Evolutionary conservation across 30 jellyfish, hydroid and myxozoan species (phyloP), one percentile per base, ranked within the genome.

Genomic region (Aurelia coerulea): DNA sequence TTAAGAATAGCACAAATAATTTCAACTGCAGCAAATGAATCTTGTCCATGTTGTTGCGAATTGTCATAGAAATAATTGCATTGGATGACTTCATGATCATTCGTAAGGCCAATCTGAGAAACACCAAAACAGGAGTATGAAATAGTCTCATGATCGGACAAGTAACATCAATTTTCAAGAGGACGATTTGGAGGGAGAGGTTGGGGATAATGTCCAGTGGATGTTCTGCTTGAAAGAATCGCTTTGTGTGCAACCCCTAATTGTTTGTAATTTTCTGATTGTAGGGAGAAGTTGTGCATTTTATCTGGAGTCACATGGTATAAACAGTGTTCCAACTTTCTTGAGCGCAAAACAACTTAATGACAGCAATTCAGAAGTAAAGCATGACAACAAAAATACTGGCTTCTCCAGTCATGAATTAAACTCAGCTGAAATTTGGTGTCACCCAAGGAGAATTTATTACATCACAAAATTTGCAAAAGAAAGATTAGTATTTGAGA

Each of bases 391-490:
- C 39, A 74, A 51, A 3, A 41, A 31, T 9, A 3, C 37, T 31
- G 32, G 19, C 54, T 13, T 19, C 42, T 17, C 84, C 7, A 19
- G 53, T 42, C 14, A 19, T 19, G 19, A 42, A 13, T 56, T 74
- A 7, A 11, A 32, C 19, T 35, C 32, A 10, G 19, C 8, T 12
- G 70, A 74, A 18, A 74, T 56, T 46, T 74, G 84, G 84, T 74
- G 84, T 56, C 41, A 10, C n/a, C 84, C 84, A 74, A 74, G 84
- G 58, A 74, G 84, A 50, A 74, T 74, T 12, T 74, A 74, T 50
- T 74, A 71, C 58, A 42, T 74, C 49, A 74, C 84, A 18, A 74
- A 56, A 18, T 74, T 35, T 51, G 84, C 71, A 23, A 74, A 74
- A 51, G 84, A 74, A 74, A 74, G 84, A 50, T 46, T 74, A 39